Conservation (phyloP, 2,113 vertebrate species). For the Penelope pileata region DNA sequence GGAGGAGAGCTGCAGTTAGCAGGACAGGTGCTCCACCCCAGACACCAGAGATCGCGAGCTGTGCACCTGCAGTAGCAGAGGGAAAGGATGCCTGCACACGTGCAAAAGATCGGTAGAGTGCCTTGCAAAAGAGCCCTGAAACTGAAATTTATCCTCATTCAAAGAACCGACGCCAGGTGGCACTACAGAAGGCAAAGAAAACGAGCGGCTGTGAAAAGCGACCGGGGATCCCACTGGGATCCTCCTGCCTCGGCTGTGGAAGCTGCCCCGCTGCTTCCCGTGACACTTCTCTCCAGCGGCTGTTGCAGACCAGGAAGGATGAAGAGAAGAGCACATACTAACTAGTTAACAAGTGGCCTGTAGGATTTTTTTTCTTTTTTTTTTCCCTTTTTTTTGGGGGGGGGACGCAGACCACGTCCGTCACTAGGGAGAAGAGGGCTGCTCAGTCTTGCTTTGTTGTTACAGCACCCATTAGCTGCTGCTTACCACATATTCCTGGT, state of each 20-base stretch:
- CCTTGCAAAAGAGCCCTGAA: neutral
- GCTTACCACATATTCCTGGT: rapidly evolving
- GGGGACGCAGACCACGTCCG: neutral
- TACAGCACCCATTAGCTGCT: neutral
- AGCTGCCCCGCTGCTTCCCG: neutral
- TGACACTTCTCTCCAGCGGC: neutral
- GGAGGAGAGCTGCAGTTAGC: neutral
- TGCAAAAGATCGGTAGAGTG: neutral
- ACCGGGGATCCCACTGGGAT: rapidly evolving
- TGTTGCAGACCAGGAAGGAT: neutral
- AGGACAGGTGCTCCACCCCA: neutral
- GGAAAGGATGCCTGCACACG: neutral
- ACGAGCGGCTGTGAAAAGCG: rapidly evolving
- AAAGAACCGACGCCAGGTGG: constrained; percentile 31
- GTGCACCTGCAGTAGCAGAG: neutral
- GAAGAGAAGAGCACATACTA: rapidly evolving
- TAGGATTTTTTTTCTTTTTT: too few relatives aligned
- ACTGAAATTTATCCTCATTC: neutral
- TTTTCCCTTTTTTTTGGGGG: neutral
- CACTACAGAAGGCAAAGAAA: neutral
- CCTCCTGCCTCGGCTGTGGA: rapidly evolving
- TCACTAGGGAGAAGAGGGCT: neutral
- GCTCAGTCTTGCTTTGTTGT: neutral
- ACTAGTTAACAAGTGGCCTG: neutral
- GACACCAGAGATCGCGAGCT: too few relatives aligned